These are phyloP conservation scores for Dusona sp. DNA, from an alignment of 2,888 invertebrate genomes.

Conservation along the genomic window DNA sequence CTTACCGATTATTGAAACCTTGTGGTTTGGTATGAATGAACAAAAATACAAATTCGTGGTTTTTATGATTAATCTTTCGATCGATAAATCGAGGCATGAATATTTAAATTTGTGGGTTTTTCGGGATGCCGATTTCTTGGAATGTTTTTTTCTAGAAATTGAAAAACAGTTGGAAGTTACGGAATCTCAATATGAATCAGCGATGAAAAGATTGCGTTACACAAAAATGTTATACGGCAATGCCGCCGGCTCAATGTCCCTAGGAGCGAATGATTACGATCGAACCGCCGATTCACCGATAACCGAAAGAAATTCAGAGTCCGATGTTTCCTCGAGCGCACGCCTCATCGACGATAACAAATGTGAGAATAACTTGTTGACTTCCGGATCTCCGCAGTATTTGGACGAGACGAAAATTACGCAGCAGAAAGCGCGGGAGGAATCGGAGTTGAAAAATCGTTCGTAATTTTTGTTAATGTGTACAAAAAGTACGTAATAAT, in stretches of 20 bases:
- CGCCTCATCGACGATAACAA: conserved; percentile 41
- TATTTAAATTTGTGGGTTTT: not conserved
- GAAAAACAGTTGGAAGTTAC: conserved; percentile 84
- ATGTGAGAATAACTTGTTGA: conserved; percentile 33
- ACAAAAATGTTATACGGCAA: conserved; percentile 83
- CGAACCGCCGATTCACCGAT: conserved; percentile 29
- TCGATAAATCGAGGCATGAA: not conserved
- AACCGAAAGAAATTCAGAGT: conserved; percentile 53
- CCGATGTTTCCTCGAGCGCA: conserved; percentile 7
- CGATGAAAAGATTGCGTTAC: conserved; percentile 84
- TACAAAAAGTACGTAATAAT: not conserved
- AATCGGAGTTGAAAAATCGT: conserved; percentile 24
- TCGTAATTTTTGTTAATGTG: not conserved
- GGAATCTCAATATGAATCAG: conserved; percentile 83
- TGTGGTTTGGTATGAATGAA: too few species aligned
- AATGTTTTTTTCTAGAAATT: conserved; percentile 80
- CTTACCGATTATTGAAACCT: too few species aligned
- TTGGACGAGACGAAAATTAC: conserved; percentile 29
- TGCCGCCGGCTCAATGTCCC: conserved; percentile 65
- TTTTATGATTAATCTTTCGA: not conserved
- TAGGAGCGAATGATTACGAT: conserved; percentile 42
- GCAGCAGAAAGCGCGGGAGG: not conserved
- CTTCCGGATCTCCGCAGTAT: conserved; percentile 56
- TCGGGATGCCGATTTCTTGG: not conserved
- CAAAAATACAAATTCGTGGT: not conserved